Evolutionary conservation across 2,797 vertebrate genomes (phyloP), one percentile per base, ranked within the genome.

Genomic region (Xenopus petersii): DNA sequence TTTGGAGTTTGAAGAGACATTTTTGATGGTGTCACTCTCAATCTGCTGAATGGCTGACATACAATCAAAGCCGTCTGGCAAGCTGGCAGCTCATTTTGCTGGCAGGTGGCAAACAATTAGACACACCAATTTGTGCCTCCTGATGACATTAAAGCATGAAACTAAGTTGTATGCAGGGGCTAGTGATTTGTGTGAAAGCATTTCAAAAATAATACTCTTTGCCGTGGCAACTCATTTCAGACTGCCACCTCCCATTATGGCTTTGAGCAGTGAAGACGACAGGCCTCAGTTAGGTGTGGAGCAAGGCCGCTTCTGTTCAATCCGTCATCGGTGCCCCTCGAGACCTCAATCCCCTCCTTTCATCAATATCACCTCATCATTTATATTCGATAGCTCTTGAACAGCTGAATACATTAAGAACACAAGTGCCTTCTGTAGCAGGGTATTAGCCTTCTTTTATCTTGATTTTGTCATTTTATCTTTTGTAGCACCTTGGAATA

Each of bases 91-190:
- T 97, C 96, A 96, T 98, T 97, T 95, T 93, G 87, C 93, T 96
- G 95, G 95, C 96, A 97, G 96, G 95, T 96, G 96, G 95, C 94
- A 97, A 97, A 98, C 96, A 98, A 98, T 98, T 98, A 98, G 95
- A 97, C 94, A 95, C 94, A 94, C 94, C 94, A 96, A 96, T 97
- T 95, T 94, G 93, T 94, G 90, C 92, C 89, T 88, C 86, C 91
- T 91, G 89, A 93, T 91, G 93, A 94, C 93, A 95, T 95, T 94
- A 95, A 94, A 95, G 93, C 94, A 92, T 91, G 92, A 94, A 93
- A 95, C 92, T 92, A 94, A 95, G 95, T 94, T 93, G 94, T 93
- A 94, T 92, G 93, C 89, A 86, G 90, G 83, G 91, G 89, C 86
- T 86, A 94, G 93, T 92, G 93, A 93, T 94, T 94, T 94, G 95